A percentile compares a stretch with the other conserved stretches of the same genome.
phyloP scores from a whole-genome alignment of 2,797 vertebrate species.

The Buphagus erythrorhynchus region DNA sequence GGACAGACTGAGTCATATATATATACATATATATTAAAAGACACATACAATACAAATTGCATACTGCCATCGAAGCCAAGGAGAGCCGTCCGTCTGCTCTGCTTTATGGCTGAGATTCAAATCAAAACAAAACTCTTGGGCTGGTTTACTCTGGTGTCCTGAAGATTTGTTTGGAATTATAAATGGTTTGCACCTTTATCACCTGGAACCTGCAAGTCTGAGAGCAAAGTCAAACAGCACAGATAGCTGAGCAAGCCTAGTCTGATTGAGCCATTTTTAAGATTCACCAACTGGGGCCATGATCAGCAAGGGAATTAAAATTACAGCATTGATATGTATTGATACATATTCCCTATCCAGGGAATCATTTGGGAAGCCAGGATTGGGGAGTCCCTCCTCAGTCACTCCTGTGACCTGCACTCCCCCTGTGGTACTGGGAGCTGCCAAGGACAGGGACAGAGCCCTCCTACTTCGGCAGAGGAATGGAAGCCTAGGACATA shows the following conservation, averaged over 20 bases:
- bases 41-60: conserved; percentile 76
- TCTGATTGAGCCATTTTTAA: conserved; percentile 64
- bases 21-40: conserved; percentile 80
- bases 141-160: conserved; percentile 54
- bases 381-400: neutral
- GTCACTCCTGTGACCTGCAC: neutral
- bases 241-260: conserved; percentile 72
- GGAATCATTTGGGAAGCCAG: conserved; percentile 15
- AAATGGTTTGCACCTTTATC: conserved; percentile 34
- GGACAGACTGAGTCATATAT: conserved; percentile 82
- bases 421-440: neutral
- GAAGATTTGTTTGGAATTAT: conserved; percentile 16
- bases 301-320: conserved; percentile 28
- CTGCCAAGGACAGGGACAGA: neutral
- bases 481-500: neutral
- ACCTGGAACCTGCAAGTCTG: conserved; percentile 30
- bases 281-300: conserved; percentile 36
- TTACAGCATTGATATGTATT: conserved; percentile 5
- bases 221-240: conserved; percentile 40
- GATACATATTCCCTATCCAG: neutral
- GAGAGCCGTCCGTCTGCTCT: conserved; percentile 60
- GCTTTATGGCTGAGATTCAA: conserved; percentile 63
- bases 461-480: neutral
- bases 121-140: conserved; percentile 44
- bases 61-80: conserved; percentile 73